These are phyloP conservation scores for Ammodytes dubius DNA, from an alignment of 2,113 vertebrate species.

Conservation along the genomic window DNA sequence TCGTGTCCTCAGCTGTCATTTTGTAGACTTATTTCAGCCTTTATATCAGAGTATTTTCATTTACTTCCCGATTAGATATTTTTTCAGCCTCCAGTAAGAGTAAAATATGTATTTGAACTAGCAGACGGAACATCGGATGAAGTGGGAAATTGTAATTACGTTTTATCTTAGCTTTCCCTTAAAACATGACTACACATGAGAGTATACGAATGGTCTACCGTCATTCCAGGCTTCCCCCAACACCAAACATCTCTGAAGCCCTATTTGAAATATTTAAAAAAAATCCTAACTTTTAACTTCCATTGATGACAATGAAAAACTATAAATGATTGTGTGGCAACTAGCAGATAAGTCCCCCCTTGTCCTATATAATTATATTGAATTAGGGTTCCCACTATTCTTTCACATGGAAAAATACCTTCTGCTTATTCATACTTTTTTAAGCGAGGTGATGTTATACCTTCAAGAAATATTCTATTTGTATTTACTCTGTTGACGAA, in stretches of 20 bases:
- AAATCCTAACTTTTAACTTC: background rate
- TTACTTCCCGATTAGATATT: background rate
- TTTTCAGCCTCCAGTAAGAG: background rate
- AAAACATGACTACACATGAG: background rate
- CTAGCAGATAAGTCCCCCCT: background rate
- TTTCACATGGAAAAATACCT: background rate
- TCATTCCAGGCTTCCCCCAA: background rate
- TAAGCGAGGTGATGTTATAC: background rate
- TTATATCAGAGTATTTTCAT: background rate
- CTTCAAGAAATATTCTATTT: background rate
- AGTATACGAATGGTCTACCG: background rate
- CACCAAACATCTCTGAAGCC: background rate
- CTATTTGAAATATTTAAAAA: background rate
- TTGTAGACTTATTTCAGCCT: background rate
- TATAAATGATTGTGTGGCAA: background rate
- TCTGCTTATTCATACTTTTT: background rate
- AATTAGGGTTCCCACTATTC: background rate
- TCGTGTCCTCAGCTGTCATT: background rate
- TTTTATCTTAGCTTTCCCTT: background rate
- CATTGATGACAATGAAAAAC: background rate
- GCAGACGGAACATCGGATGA: background rate
- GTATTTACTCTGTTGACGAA: background rate
- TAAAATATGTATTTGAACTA: background rate
- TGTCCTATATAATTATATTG: background rate
- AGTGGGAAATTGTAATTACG: background rate